Evolutionary conservation across 2,888 invertebrate genomes (phyloP).

Genomic region (Eupithecia centaureata): DNA sequence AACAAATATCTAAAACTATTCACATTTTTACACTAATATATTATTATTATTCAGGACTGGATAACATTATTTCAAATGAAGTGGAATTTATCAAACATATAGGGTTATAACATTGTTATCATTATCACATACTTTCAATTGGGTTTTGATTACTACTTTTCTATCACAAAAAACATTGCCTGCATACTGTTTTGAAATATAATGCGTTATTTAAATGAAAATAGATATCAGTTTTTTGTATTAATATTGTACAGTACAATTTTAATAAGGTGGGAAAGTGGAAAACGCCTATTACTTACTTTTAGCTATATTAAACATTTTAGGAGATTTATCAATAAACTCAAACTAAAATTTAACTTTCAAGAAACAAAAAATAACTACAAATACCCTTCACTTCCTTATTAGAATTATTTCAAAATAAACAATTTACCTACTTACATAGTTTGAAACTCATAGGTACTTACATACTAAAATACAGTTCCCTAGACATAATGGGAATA

Average conservation of each 20-base stretch:
- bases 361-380: slow-evolving; percentile 13
- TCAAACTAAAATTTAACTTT: slow-evolving; percentile 3
- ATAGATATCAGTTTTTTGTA: no score
- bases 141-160: not conserved
- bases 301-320: no score
- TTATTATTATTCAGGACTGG: slow-evolving; percentile 6
- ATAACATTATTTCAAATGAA: slow-evolving; percentile 1
- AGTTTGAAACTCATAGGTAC: not conserved
- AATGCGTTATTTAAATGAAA: not conserved
- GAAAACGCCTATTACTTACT: no score
- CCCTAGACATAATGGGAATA: slow-evolving; percentile 17
- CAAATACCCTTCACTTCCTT: not conserved
- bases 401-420: not conserved
- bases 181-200: not conserved
- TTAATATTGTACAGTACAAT: slow-evolving; percentile 1
- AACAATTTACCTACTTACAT: not conserved
- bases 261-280: no score
- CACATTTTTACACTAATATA: slow-evolving; percentile 22
- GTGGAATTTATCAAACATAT: slow-evolving; percentile 1
- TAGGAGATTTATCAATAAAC: not conserved
- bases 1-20: slow-evolving; percentile 21
- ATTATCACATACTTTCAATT: slow-evolving; percentile 21
- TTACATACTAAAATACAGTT: slow-evolving; percentile 28
- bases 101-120: slow-evolving; percentile 6
- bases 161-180: not conserved